Percentiles rank a stretch among this genome's conserved stretches.
These are phyloP conservation scores for Anguilla marmorata DNA, from an alignment of 2,797 vertebrate genomes.

Conservation along the genomic window DNA sequence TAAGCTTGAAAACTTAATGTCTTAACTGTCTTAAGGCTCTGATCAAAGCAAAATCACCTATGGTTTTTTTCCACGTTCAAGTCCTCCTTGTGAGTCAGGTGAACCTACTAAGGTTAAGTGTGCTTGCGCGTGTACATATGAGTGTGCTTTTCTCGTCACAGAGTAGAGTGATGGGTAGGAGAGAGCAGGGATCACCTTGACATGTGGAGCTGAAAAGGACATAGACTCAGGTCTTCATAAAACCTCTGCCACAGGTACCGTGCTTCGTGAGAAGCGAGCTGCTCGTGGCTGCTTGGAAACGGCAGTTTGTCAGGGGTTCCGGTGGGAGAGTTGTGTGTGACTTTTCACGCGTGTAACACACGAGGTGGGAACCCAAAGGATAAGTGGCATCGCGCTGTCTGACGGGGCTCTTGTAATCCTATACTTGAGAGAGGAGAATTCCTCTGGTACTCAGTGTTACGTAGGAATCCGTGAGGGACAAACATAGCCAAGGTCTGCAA, in stretches of 20 bases:
- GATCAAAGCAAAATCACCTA: background rate
- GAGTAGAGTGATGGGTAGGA: background rate
- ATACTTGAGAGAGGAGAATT: background rate
- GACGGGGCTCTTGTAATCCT: background rate
- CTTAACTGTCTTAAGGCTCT: background rate
- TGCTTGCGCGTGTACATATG: background rate
- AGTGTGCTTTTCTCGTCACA: background rate
- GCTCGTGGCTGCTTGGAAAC: background rate
- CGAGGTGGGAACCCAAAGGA: background rate
- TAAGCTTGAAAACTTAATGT: background rate
- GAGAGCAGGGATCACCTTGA: background rate
- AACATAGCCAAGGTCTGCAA: background rate
- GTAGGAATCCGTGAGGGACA: background rate
- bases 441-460: background rate
- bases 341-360: background rate
- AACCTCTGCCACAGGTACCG: background rate
- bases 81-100: too few relatives aligned
- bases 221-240: background rate
- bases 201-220: background rate
- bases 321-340: background rate
- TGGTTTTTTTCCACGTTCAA: background rate
- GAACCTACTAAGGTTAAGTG: too few relatives aligned
- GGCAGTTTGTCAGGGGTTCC: background rate
- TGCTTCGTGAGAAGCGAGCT: background rate
- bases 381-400: background rate